Evolutionary conservation across 2,113 vertebrate species (phyloP).

Genomic region (Pluvialis apricaria): DNA sequence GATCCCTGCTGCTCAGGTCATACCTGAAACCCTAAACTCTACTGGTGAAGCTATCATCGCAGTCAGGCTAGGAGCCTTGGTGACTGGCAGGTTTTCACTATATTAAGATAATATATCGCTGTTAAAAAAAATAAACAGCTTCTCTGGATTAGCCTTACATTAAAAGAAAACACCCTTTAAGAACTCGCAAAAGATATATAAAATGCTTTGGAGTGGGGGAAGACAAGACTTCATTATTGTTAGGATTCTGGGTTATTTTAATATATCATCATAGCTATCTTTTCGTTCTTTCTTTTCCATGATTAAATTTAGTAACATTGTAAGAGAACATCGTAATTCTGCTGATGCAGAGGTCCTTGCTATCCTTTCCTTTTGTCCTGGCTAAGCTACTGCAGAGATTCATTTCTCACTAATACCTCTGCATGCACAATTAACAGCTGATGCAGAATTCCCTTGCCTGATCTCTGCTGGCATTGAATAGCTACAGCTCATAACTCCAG

Average conservation of each 20-base stretch:
- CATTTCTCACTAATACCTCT: neutral
- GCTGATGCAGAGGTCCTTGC: neutral
- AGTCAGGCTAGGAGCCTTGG: neutral
- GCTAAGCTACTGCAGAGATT: neutral
- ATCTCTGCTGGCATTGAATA: neutral
- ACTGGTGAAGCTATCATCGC: neutral
- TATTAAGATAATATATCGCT: neutral
- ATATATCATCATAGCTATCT: accelerated
- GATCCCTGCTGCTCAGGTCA: neutral
- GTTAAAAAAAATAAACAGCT: neutral
- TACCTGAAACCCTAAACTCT: neutral
- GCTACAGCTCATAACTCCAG: neutral
- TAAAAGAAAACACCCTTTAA: neutral
- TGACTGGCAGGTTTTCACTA: neutral
- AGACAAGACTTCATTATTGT: neutral
- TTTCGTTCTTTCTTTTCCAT: neutral
- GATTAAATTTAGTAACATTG: neutral
- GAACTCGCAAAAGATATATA: neutral
- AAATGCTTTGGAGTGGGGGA: neutral
- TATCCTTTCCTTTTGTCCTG: conserved; percentile 1
- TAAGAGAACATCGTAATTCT: neutral
- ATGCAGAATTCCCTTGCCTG: neutral
- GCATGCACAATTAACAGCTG: conserved; percentile 4
- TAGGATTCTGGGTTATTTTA: neutral
- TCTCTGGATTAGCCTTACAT: neutral